phyloP scores from a whole-genome alignment of 2,113 vertebrate genomes.

The Macaca nemestrina region DNA sequence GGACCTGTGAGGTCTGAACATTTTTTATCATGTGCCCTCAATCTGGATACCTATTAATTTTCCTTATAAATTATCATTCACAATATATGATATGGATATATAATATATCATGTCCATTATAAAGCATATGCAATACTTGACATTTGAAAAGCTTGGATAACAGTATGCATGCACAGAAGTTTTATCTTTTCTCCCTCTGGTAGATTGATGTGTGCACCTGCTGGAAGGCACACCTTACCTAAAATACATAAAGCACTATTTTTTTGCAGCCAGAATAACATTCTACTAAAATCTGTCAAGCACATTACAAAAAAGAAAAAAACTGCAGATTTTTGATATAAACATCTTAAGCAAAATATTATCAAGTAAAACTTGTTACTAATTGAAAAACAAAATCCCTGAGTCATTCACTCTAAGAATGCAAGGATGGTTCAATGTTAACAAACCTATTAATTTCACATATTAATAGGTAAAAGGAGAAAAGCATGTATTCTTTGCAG shows the following conservation, averaged over 20 bases:
- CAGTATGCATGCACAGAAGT: rapidly evolving
- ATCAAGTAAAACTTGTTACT: too few species aligned
- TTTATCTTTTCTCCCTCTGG: too few species aligned
- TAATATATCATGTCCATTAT: rapidly evolving
- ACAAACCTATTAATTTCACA: background rate
- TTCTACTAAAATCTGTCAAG: background rate
- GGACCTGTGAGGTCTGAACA: rapidly evolving
- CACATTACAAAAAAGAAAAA: background rate
- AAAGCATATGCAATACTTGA: too few species aligned
- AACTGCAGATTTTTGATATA: background rate
- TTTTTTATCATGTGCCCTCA: rapidly evolving
- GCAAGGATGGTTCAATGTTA: background rate
- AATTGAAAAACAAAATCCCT: background rate
- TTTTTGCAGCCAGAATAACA: background rate
- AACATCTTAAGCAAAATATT: background rate
- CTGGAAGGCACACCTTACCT: rapidly evolving
- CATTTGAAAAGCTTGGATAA: rapidly evolving
- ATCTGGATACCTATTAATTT: rapidly evolving
- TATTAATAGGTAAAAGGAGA: too few species aligned
- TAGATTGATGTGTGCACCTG: rapidly evolving
- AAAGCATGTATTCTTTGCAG: rapidly evolving
- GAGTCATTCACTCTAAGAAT: background rate
- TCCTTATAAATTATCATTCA: background rate
- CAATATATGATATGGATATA: rapidly evolving
- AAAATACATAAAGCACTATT: background rate